phyloP scores from a whole-genome alignment of 2,113 vertebrate species.

The Trachemys scripta region DNA sequence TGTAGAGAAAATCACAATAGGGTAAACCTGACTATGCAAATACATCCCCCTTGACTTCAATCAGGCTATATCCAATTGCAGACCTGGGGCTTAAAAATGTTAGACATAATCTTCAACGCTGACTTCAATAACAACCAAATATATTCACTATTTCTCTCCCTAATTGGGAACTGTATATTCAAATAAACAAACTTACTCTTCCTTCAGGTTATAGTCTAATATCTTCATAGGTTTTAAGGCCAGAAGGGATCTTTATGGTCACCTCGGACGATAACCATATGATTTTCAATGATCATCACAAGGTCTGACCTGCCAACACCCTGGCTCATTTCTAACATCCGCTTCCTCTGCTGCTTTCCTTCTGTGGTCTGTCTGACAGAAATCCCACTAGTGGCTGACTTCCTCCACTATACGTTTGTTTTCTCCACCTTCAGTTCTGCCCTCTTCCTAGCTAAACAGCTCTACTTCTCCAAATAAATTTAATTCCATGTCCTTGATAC shows the following conservation, averaged over 20 bases:
- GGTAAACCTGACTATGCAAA: too few species aligned
- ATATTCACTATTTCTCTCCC: neutral
- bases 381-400: too few species aligned
- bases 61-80: too few species aligned
- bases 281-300: neutral
- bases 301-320: neutral
- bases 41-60: too few species aligned
- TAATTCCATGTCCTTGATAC: neutral
- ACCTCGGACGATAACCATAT: neutral
- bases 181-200: conserved; percentile 38
- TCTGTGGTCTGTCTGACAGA: too few species aligned
- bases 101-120: too few species aligned
- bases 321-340: neutral
- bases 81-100: too few species aligned
- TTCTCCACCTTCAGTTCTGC: too few species aligned
- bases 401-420: too few species aligned
- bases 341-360: neutral
- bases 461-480: neutral
- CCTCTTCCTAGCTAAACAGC: neutral
- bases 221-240: neutral
- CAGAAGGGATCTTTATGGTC: neutral
- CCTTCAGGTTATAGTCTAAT: conserved; percentile 33
- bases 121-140: too few species aligned
- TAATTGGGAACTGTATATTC: neutral
- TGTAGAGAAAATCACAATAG: too few species aligned